Base-by-base conservation (phyloP, 2,888 invertebrate species). In the Luperina testacea region DNA sequence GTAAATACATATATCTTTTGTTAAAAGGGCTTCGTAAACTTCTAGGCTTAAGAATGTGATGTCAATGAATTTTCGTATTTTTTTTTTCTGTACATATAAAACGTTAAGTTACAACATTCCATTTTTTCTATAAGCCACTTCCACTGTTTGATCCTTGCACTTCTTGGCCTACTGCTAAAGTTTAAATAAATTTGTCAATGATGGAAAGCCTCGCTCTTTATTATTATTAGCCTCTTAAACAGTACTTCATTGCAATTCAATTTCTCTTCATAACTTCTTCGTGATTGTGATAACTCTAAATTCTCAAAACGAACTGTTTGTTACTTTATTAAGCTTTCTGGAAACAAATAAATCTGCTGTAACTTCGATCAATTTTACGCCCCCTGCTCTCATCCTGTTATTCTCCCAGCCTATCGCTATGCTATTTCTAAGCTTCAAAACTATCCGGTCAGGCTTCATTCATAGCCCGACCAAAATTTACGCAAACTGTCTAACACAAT, bases 1-100 rank as follows among this genome's bases (percentile, higher is more conserved):
- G 93, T 92, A 93, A 91, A 92, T 85, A 90, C 87, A 88, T 86
- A 82, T 65, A 71, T 80, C 83, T 79, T 88, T 87, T 90, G 87
- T 90, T 91, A 81, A 90, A 90, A 87, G 88, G 83, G 93, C 93
- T 93, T 94, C 83, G 57, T 87, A 65, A 80, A 83, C 15, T 84
- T 84, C 82, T 88, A 85, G 76, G 90, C 91, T 92, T 92, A 89
- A 75, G 76, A 86, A 80, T 83, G 84, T 68, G 74, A 81, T 84
- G 70, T 79, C 64, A 67, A 82, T 81, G 73, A 68, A 78, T 68
- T 70, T 78, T 70, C 51, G 32, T 38, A 80, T 59, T 78, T 61
- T 80, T 42, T 45, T 75, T 74, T 75, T 64, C 59, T 88, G 79
- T 87, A 81, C 7, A 83, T 82, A 79, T 2, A 70, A 74, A 45